A percentile compares a stretch with the other conserved stretches of the same genome.
These are phyloP conservation scores for Amorpha juglandis DNA, from an alignment of 2,888 invertebrate genomes.

Conservation along the genomic window DNA sequence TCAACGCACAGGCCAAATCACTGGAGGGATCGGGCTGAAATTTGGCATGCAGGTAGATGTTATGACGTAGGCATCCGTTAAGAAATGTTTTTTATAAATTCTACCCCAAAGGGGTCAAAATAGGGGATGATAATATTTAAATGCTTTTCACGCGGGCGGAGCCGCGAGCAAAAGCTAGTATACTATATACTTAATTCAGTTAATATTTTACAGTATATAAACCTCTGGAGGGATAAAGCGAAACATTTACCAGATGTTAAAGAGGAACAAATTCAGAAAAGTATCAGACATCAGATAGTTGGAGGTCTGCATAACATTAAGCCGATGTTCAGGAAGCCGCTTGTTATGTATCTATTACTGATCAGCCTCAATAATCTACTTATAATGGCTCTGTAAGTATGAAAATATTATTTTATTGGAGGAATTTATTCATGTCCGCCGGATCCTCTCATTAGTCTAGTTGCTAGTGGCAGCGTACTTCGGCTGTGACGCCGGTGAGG, in stretches of 20 bases:
- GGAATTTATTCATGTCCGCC: background rate
- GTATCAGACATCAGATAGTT: slow-evolving; percentile 54
- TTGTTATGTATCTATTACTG: slow-evolving; percentile 52
- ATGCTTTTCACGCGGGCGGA: too few species aligned
- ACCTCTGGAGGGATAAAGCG: slow-evolving; percentile 62
- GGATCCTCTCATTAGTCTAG: too few species aligned
- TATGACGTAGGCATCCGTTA: too few species aligned
- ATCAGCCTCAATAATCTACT: slow-evolving; percentile 61
- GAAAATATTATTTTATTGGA: background rate
- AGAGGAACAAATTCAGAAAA: slow-evolving; percentile 41
- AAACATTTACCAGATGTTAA: slow-evolving; percentile 46
- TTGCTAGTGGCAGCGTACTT: too few species aligned
- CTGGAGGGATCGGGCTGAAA: too few species aligned
- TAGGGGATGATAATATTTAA: too few species aligned
- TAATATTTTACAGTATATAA: slow-evolving; percentile 49
- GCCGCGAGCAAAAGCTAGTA: too few species aligned
- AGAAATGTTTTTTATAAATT: too few species aligned
- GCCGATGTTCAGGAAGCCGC: slow-evolving; percentile 67
- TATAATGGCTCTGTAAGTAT: slow-evolving; percentile 71
- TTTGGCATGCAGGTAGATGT: too few species aligned
- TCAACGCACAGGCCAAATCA: too few species aligned
- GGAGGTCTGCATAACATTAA: slow-evolving; percentile 65
- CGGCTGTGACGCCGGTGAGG: too few species aligned
- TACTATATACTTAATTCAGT: background rate
- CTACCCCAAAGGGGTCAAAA: too few species aligned